Conservation (phyloP, 2,888 invertebrate species). For the Agapetus fuscipes region DNA sequence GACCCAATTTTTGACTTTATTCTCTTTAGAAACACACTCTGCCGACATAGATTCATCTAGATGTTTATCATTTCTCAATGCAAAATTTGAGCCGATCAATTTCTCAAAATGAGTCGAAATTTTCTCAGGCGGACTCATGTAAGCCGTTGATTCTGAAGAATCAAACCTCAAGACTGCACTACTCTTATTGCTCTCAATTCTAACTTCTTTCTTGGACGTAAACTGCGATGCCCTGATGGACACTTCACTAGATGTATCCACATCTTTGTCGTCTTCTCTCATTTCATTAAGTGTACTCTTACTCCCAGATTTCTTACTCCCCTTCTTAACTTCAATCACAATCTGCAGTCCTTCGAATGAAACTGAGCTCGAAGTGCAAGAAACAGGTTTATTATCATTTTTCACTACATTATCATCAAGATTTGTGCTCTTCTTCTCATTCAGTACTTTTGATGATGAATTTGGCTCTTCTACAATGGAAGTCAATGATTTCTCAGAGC, state of each 20-base stretch:
- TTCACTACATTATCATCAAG: too few relatives aligned
- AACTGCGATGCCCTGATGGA: constrained; percentile 13
- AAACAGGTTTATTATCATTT: too few relatives aligned
- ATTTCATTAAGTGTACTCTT: neutral
- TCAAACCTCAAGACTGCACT: constrained; percentile 28
- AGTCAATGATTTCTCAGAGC: too few relatives aligned
- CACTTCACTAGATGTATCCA: constrained; percentile 14
- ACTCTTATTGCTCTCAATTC: constrained; percentile 5
- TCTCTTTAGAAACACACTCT: too few relatives aligned
- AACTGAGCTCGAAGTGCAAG: constrained; percentile 10
- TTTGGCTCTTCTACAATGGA: too few relatives aligned
- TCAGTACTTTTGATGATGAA: too few relatives aligned
- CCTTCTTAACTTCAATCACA: constrained; percentile 14
- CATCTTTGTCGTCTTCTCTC: constrained; percentile 1
- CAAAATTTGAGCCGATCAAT: neutral
- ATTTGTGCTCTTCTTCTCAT: too few relatives aligned
- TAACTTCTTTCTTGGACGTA: constrained; percentile 10
- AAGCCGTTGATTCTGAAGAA: constrained; percentile 42
- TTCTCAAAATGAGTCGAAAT: constrained; percentile 24
- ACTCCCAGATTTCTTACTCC: constrained; percentile 1
- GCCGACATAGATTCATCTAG: too few relatives aligned
- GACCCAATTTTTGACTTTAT: neutral
- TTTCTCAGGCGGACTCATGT: constrained; percentile 43
- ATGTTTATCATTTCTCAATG: neutral
- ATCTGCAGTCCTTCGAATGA: constrained; percentile 18